Base-by-base conservation (phyloP, 2,113 vertebrate species). In the Saguinus midas region DNA sequence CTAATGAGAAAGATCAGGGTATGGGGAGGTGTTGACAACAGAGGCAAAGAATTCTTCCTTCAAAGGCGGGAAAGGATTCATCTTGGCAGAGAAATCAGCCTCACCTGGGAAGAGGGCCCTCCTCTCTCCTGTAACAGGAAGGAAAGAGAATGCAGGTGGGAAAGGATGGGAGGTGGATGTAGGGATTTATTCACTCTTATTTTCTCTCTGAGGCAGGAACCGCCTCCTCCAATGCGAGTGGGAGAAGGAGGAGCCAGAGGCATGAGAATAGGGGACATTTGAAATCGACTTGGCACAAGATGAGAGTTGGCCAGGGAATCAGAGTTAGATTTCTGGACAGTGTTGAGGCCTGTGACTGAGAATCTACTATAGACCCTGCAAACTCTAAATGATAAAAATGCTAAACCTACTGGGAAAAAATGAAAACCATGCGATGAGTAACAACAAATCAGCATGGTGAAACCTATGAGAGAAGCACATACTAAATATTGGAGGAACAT, bases 131-230 rank as follows among this genome's bases (percentile, higher is more conserved):
- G 1, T 6, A n/a, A 35, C 32, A 87, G 55, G 35, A 48, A 70
- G 58, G 37, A 89, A 35, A 68, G 68, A 9, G 1, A 1, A 40
- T 20, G 27, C 6, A 12, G 55, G 18, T 2, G 48, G 32, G 17
- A 45, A 1, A 45, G 0, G 21, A 32, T 23, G 8, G 2, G 68
- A 13, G 3, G 8, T 3, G 37, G 6, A 27, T 2, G 5, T 1
- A 14, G 9, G 17, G 7, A 58, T 43, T 76, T 6, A 52, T 20
- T 10, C 27, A 45, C 18, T 50, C 6, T 16, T 6, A 32, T 18
- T 81, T 64, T 87, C 55, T 66, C 29, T 27, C 11, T 13, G 48
- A n/a, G 4, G 48, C 66, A 75, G 29, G 57, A 17, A 35, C 7
- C 12, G 5, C n/a, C 37, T 29, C 25, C 29, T 16, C 32, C 32